A percentile compares a stretch with the other conserved stretches of the same genome.
These are phyloP conservation scores for Morone chrysops DNA, from an alignment of 2,113 vertebrate species.

Conservation along the genomic window DNA sequence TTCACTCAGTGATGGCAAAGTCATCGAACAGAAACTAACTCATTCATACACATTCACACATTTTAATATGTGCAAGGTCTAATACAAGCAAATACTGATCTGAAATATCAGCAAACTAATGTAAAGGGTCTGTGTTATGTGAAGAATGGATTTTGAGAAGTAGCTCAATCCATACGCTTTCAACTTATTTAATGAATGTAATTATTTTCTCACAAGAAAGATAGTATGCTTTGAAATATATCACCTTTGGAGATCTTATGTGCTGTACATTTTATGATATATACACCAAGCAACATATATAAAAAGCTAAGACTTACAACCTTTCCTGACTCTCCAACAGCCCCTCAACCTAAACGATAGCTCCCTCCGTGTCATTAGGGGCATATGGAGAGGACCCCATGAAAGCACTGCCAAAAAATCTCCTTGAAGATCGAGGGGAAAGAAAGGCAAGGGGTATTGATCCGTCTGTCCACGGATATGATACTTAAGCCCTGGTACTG, in stretches of 20 bases:
- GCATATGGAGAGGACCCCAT: conserved; percentile 87
- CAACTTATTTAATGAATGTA: conserved; percentile 1
- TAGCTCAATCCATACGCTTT: neutral
- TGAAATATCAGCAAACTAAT: neutral
- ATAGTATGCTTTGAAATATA: neutral
- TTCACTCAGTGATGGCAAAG: too few species aligned
- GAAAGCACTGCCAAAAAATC: conserved; percentile 91
- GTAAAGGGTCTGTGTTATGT: neutral
- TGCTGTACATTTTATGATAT: conserved; percentile 43
- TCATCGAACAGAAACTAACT: too few species aligned
- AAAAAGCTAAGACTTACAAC: conserved; percentile 56
- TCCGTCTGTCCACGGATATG: conserved; percentile 97
- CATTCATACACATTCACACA: too few species aligned
- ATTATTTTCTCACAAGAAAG: conserved; percentile 5
- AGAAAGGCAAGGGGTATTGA: conserved; percentile 95
- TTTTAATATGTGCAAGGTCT: too few species aligned
- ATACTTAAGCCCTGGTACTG: conserved; percentile 94
- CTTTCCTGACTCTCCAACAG: conserved; percentile 37
- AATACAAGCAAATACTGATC: neutral
- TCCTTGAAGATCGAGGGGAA: conserved; percentile 92
- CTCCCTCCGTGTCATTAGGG: conserved; percentile 91
- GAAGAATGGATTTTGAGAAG: conserved; percentile 2
- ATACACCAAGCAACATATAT: conserved; percentile 22
- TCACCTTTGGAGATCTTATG: conserved; percentile 23
- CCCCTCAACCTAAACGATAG: conserved; percentile 83